Percentiles rank a stretch among this genome's conserved stretches.
phyloP scores from a whole-genome alignment of 2,888 invertebrate species.

The Adelphocoris suturalis region DNA sequence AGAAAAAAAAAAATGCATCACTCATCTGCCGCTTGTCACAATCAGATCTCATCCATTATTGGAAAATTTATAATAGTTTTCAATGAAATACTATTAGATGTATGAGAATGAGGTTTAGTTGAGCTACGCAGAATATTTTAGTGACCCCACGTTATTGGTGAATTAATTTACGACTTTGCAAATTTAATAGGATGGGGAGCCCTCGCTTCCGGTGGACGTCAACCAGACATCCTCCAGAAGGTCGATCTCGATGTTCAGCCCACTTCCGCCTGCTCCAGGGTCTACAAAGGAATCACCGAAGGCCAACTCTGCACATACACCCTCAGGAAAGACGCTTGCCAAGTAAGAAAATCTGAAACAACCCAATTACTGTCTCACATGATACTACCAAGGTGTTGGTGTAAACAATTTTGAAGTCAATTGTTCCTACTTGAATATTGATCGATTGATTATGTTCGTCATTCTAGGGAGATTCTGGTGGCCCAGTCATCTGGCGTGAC shows the following conservation, averaged over 20 bases:
- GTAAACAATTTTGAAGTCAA: neutral
- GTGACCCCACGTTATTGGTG: neutral
- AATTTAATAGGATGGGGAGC: constrained; percentile 83
- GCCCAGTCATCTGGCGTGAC: constrained; percentile 82
- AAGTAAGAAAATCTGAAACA: constrained; percentile 78
- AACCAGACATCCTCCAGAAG: constrained; percentile 80
- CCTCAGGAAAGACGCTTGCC: constrained; percentile 82
- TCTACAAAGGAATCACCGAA: constrained; percentile 71
- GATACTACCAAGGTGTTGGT: neutral
- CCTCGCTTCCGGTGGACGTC: constrained; percentile 79
- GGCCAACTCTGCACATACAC: constrained; percentile 80
- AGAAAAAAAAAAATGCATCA: too few relatives aligned
- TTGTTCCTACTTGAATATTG: too few relatives aligned
- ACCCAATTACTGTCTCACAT: neutral
- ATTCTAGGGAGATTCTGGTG: constrained; percentile 81
- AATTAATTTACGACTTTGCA: neutral
- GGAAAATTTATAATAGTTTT: too few relatives aligned
- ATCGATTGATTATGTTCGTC: neutral
- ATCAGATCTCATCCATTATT: too few relatives aligned
- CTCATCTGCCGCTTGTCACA: too few relatives aligned
- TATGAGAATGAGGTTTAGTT: too few relatives aligned
- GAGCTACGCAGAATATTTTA: neutral
- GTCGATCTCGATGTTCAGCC: constrained; percentile 81
- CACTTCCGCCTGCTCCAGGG: constrained; percentile 79
- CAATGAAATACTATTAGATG: too few relatives aligned